phyloP scores from a whole-genome alignment of 1,140 invertebrate genomes.

The Zaprionus capensis region DNA sequence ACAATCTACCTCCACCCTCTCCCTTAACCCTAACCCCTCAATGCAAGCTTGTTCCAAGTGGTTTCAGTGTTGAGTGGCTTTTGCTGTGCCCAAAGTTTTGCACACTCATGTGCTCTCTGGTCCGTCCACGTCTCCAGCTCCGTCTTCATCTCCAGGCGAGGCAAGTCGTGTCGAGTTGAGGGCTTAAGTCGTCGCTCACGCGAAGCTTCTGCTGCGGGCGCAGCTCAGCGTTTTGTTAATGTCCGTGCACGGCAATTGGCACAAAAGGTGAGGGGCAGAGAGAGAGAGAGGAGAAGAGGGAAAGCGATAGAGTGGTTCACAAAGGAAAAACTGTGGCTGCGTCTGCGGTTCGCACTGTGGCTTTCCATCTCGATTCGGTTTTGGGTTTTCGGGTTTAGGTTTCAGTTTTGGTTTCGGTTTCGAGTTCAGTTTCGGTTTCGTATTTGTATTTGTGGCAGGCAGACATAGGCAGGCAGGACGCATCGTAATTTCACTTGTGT shows the following conservation, averaged over 20 bases:
- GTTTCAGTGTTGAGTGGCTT: conserved; percentile 79
- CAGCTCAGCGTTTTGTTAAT: conserved; percentile 48
- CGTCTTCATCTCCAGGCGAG: not conserved
- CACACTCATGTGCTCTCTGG: conserved; percentile 57
- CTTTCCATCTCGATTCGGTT: conserved; percentile 28
- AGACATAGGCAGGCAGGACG: conserved; percentile 15
- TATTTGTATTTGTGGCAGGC: conserved; percentile 28
- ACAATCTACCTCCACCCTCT: no score
- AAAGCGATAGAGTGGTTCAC: not conserved
- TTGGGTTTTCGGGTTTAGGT: conserved; percentile 1
- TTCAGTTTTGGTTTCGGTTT: conserved; percentile 4
- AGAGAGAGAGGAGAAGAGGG: not conserved
- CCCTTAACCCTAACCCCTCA: conserved; percentile 15
- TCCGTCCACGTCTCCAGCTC: not conserved
- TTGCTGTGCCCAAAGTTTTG: conserved; percentile 66
- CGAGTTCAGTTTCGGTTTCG: conserved; percentile 6
- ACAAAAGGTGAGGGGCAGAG: not conserved
- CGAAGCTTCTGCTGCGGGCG: conserved; percentile 40
- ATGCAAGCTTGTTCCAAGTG: conserved; percentile 74
- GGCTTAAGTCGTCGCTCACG: conserved; percentile 75
- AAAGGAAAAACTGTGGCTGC: conserved; percentile 24
- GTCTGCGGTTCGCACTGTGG: conserved; percentile 50
- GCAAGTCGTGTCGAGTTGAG: conserved; percentile 4
- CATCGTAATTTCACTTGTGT: conserved; percentile 59
- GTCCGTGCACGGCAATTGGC: conserved; percentile 42